Percentiles rank a stretch among this genome's conserved stretches.
Conservation (phyloP, 2,888 invertebrate genomes). For the Acanthosepion esculentum region DNA sequence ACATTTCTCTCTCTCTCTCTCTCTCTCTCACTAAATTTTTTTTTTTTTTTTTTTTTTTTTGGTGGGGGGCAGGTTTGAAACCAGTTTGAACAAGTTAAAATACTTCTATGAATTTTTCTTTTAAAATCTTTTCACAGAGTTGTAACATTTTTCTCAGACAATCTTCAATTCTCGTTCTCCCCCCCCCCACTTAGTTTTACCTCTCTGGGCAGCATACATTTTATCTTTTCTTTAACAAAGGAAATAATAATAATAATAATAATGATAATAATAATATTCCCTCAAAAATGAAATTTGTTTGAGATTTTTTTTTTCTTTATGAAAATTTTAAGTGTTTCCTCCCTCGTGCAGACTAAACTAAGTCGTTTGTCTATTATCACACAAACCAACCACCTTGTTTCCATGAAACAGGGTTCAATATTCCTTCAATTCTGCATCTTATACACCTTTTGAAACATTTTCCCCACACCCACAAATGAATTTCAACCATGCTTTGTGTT, state of each 20-base stretch:
- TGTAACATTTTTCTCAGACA: neutral
- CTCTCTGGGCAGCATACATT: conserved; percentile 33
- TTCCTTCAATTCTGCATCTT: neutral
- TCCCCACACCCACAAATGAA: neutral
- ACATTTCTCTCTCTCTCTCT: too few species aligned
- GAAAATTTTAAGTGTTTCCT: neutral
- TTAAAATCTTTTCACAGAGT: neutral
- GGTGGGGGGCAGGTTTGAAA: neutral
- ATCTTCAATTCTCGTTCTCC: neutral
- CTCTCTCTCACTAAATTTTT: too few species aligned
- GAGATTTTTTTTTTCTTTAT: neutral
- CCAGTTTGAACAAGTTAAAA: neutral
- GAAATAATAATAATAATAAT: too few species aligned
- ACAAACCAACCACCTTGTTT: neutral
- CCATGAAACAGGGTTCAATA: neutral
- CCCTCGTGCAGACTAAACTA: neutral
- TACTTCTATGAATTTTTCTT: neutral
- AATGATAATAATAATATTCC: neutral
- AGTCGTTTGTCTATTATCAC: neutral
- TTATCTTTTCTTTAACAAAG: neutral
- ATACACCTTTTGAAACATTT: neutral
- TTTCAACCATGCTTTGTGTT: neutral
- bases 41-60: too few species aligned
- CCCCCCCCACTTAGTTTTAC: neutral
- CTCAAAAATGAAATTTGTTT: neutral